These are phyloP conservation scores for Alces alces DNA, from an alignment of 2,113 vertebrate species.

Conservation along the genomic window DNA sequence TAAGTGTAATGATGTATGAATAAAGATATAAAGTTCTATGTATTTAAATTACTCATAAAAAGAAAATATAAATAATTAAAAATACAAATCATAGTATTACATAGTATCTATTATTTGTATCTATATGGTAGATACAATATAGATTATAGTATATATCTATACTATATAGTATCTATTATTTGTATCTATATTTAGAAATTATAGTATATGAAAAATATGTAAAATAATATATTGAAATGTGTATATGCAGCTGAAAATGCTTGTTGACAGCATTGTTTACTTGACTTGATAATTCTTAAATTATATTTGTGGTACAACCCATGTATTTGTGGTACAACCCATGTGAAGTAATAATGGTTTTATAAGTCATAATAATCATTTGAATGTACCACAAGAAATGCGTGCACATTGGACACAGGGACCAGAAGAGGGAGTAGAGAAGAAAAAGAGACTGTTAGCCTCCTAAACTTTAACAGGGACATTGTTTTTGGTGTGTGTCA, in stretches of 20 bases:
- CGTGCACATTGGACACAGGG: background rate
- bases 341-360: background rate
- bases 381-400: background rate
- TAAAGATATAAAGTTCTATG: background rate
- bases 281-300: background rate
- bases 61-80: background rate
- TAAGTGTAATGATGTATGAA: background rate
- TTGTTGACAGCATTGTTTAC: background rate
- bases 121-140: background rate
- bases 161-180: background rate
- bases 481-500: background rate
- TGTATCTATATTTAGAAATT: background rate
- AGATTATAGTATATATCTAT: background rate
- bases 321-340: background rate
- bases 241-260: background rate
- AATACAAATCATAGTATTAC: background rate
- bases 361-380: background rate
- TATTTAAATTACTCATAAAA: constrained; percentile 23
- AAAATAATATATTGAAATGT: background rate
- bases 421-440: background rate
- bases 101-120: background rate
- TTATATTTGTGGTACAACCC: background rate
- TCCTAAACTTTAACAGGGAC: background rate
- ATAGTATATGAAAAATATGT: background rate
- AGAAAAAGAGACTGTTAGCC: background rate